Percentiles rank a stretch among this genome's conserved stretches.
Conservation (phyloP, 1,140 invertebrate genomes). For the Drosophila oshimai region DNA sequence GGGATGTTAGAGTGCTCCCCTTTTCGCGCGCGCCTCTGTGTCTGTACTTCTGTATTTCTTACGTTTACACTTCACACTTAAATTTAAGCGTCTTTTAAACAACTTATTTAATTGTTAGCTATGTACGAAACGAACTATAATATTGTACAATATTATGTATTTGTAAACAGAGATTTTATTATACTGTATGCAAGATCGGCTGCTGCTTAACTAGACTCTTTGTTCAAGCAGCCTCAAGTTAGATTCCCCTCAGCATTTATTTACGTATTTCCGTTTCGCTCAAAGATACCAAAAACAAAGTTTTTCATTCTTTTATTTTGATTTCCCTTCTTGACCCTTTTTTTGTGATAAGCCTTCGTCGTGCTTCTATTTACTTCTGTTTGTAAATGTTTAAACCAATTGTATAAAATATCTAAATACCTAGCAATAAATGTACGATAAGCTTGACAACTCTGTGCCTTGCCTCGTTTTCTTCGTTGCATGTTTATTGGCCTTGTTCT, state of each 20-base stretch:
- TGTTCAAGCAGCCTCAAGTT: conserved; percentile 4
- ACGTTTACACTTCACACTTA: conserved; percentile 50
- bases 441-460: conserved; percentile 55
- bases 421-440: conserved; percentile 73
- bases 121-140: conserved; percentile 38
- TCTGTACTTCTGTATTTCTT: conserved; percentile 50
- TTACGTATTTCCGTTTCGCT: conserved; percentile 38
- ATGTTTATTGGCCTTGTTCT: conserved; percentile 13
- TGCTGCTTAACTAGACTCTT: neutral
- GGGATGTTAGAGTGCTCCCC: conserved; percentile 2
- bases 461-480: conserved; percentile 41
- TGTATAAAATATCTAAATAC: conserved; percentile 55
- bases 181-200: conserved; percentile 26
- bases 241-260: conserved; percentile 29
- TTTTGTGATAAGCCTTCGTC: conserved; percentile 66
- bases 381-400: conserved; percentile 72
- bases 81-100: conserved; percentile 58
- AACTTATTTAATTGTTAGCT: conserved; percentile 65
- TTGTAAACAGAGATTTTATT: conserved; percentile 75
- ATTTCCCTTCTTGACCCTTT: neutral
- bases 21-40: conserved; percentile 11
- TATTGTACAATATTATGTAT: conserved; percentile 73
- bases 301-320: conserved; percentile 18
- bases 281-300: conserved; percentile 32
- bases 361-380: conserved; percentile 60